Evolutionary conservation across 2,797 vertebrate species (phyloP).

Genomic region (Peromyscus nudipes): DNA sequence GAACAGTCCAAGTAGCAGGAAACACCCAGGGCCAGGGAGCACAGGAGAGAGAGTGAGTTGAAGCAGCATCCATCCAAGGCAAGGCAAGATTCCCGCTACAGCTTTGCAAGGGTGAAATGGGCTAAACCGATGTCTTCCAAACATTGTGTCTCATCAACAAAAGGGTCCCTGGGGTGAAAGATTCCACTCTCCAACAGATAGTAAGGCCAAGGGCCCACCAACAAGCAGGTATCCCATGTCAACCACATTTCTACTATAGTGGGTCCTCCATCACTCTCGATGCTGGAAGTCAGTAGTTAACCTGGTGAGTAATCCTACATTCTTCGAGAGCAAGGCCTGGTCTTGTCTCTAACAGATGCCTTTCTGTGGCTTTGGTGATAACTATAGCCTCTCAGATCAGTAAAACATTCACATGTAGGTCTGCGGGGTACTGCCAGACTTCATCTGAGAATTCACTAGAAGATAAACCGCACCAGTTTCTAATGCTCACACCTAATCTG

Average conservation of each 20-base stretch:
- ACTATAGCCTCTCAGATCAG: background rate
- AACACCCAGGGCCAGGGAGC: background rate
- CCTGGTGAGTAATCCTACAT: background rate
- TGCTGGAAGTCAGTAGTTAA: background rate
- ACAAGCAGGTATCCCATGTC: too few species aligned
- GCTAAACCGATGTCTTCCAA: background rate
- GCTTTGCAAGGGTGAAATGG: background rate
- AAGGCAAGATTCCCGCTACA: background rate
- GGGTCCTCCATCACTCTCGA: background rate
- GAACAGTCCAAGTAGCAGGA: background rate
- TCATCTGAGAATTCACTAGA: background rate
- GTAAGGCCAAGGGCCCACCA: background rate
- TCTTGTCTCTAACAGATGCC: background rate
- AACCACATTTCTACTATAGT: background rate
- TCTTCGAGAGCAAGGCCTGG: background rate
- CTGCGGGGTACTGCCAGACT: background rate
- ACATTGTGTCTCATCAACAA: background rate
- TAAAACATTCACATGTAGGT: background rate
- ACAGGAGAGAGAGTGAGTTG: background rate
- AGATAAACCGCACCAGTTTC: background rate
- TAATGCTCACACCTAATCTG: background rate
- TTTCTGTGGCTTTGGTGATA: background rate
- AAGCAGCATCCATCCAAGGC: accelerated
- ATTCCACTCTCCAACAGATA: background rate
- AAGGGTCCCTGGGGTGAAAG: background rate